phyloP scores from a whole-genome alignment of 2,113 vertebrate genomes.

The Mobula hypostoma region DNA sequence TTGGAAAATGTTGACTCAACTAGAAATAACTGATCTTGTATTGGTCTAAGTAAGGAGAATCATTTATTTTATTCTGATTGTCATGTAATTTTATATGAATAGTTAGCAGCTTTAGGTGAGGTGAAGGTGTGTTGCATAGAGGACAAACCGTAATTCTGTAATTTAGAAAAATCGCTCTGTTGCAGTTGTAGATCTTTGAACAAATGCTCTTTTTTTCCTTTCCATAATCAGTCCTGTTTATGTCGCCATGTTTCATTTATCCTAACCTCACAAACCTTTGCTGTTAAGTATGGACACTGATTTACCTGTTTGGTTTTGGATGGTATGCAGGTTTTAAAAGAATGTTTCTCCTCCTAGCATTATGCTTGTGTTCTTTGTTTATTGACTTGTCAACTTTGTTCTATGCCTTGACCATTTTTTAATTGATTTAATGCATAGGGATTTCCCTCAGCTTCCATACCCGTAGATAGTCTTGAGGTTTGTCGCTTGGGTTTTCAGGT shows the following conservation, averaged over 20 bases:
- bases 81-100: background rate
- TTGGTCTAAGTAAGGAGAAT: too few species aligned
- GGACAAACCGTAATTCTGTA: background rate
- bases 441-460: too few species aligned
- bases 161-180: too few species aligned
- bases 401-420: background rate
- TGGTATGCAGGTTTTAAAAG: background rate
- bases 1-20: background rate
- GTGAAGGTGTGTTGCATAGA: background rate
- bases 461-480: background rate
- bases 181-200: too few species aligned
- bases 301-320: background rate
- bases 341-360: too few species aligned
- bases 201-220: too few species aligned
- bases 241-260: too few species aligned
- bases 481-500: background rate
- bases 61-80: too few species aligned
- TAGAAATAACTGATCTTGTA: background rate
- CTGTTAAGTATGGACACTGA: too few species aligned
- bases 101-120: conserved; percentile 8
- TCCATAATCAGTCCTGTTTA: too few species aligned
- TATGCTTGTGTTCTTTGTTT: background rate
- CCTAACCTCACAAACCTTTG: too few species aligned
- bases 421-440: background rate
- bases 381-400: too few species aligned